These are phyloP conservation scores for Habroteleia sp. DNA, from an alignment of 2,888 invertebrate genomes.

Conservation along the genomic window DNA sequence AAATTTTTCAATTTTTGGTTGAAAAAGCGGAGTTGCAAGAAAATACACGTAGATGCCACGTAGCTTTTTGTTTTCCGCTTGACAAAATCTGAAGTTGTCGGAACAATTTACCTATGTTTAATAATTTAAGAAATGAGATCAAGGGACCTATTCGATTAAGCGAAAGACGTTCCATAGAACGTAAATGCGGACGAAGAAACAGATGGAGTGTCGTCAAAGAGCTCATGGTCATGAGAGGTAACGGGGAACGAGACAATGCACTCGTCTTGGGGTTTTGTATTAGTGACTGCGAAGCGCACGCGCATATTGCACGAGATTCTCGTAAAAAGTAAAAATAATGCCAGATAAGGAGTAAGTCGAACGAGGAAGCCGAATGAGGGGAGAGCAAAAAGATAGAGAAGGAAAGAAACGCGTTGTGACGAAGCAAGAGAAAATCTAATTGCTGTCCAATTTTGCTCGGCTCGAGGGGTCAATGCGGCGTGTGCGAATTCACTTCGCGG, in stretches of 20 bases:
- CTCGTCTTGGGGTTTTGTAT: slow-evolving; percentile 34
- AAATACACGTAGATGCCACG: no score
- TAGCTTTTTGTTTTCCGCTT: no score
- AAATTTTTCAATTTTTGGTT: no score
- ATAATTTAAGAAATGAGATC: slow-evolving; percentile 25
- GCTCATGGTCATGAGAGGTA: slow-evolving; percentile 44
- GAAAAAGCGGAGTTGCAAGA: no score
- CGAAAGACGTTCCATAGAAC: slow-evolving; percentile 17
- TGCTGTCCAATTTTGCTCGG: slow-evolving; percentile 66
- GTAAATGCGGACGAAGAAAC: slow-evolving; percentile 29
- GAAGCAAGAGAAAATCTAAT: slow-evolving; percentile 68
- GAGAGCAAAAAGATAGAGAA: slow-evolving; percentile 42
- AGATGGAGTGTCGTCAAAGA: slow-evolving; percentile 49
- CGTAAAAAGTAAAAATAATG: slow-evolving; percentile 33
- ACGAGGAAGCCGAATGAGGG: slow-evolving; percentile 4
- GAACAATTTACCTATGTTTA: slow-evolving; percentile 6
- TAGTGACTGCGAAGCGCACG: slow-evolving; percentile 41
- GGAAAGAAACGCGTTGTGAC: slow-evolving; percentile 61
- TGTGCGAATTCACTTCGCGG: slow-evolving; percentile 56
- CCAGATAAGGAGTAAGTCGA: slow-evolving; percentile 4
- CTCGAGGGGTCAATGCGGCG: slow-evolving; percentile 65
- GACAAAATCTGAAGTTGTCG: no score
- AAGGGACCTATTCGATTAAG: slow-evolving; percentile 22
- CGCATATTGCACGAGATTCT: slow-evolving; percentile 37
- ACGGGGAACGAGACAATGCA: slow-evolving; percentile 52